Evolutionary conservation across 2,797 vertebrate species (phyloP).

Genomic region (Enteromius paludinosus): DNA sequence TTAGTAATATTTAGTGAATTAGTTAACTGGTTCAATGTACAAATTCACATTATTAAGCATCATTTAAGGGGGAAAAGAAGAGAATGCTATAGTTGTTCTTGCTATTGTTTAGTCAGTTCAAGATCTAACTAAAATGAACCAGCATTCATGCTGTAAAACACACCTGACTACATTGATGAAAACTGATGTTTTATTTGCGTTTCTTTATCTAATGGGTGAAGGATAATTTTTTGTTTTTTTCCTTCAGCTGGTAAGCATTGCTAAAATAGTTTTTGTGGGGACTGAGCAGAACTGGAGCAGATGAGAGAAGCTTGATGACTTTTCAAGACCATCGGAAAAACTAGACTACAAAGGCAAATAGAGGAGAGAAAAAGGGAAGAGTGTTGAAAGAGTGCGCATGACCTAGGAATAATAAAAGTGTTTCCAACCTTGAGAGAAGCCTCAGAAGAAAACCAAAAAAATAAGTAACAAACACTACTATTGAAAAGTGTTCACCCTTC

Average conservation of each 20-base stretch:
- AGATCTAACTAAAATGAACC: neutral
- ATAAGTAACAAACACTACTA: neutral
- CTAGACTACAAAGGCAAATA: slow-evolving; percentile 66
- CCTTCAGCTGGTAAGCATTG: slow-evolving; percentile 79
- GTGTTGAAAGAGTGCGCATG: slow-evolving; percentile 73
- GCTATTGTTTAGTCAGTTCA: neutral
- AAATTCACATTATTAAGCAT: neutral
- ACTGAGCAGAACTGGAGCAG: slow-evolving; percentile 79
- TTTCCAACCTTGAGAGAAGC: neutral
- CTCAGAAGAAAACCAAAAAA: neutral
- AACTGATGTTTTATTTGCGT: neutral
- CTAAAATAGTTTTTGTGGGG: slow-evolving; percentile 82
- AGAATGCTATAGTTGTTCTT: neutral
- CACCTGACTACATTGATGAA: slow-evolving; percentile 73
- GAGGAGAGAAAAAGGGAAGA: slow-evolving; percentile 69
- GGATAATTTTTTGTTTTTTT: slow-evolving; percentile 65
- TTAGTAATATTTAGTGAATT: neutral
- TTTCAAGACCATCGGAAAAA: neutral
- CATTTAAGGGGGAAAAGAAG: neutral
- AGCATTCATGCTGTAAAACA: neutral
- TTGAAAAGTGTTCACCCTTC: neutral
- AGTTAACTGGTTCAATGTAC: neutral
- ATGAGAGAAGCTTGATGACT: slow-evolving; percentile 73
- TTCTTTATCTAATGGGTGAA: slow-evolving; percentile 63
- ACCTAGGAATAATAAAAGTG: slow-evolving; percentile 65